Evolutionary conservation across 2,888 invertebrate genomes (phyloP).

Genomic region (Sinopyrophorus schimmeli): DNA sequence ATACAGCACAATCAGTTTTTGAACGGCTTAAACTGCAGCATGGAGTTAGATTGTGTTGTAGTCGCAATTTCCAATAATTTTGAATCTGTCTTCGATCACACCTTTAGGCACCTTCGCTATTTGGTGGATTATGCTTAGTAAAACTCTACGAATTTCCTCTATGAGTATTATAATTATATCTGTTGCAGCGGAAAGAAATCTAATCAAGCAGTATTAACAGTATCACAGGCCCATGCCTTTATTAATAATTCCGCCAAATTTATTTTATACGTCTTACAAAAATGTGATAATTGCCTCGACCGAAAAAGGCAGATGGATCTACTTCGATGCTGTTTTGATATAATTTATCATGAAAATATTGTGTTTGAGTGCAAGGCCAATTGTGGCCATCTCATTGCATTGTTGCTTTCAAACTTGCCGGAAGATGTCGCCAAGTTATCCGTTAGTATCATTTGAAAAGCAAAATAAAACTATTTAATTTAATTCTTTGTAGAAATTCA

Average conservation of each 20-base stretch:
- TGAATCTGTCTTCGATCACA: constrained; percentile 28
- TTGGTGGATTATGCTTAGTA: no score
- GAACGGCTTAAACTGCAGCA: constrained; percentile 32
- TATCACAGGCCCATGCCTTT: constrained; percentile 45
- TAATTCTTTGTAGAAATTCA: constrained; percentile 11
- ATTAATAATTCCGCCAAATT: constrained; percentile 55
- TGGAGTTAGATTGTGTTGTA: constrained; percentile 36
- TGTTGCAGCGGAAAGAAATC: constrained; percentile 5
- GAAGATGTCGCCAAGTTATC: constrained; percentile 22
- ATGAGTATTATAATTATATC: constrained; percentile 4
- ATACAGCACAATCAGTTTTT: no score
- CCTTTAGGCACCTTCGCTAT: no score
- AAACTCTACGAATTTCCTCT: neutral
- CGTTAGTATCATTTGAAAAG: constrained; percentile 18
- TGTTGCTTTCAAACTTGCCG: constrained; percentile 12
- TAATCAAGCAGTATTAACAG: neutral
- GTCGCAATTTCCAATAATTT: constrained; percentile 31
- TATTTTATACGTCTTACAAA: constrained; percentile 52
- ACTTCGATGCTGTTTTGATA: constrained; percentile 35
- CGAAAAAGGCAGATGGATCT: constrained; percentile 29
- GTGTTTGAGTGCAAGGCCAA: constrained; percentile 70
- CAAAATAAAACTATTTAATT: constrained; percentile 9
- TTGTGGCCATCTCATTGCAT: constrained; percentile 52
- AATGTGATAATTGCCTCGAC: constrained; percentile 40
- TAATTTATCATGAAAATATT: constrained; percentile 55